These are phyloP conservation scores for Amphipoea lucens DNA, from an alignment of 2,888 invertebrate species.

Conservation along the genomic window DNA sequence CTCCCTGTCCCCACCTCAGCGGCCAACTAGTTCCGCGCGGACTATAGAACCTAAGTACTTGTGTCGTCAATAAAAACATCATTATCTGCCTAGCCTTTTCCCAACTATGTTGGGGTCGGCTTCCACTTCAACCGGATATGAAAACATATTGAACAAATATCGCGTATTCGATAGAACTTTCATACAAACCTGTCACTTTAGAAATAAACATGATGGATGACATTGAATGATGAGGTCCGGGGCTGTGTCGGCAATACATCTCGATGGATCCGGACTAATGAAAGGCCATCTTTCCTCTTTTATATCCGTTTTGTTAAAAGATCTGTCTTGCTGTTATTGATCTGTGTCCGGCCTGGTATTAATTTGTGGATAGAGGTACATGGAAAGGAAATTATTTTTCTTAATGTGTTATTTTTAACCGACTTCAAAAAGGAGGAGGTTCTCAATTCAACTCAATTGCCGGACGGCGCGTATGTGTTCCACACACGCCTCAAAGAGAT, in stretches of 20 bases:
- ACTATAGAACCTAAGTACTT: too few species aligned
- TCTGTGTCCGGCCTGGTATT: conserved; percentile 2
- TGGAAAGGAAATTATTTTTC: too few species aligned
- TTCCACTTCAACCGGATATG: too few species aligned
- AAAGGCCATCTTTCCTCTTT: conserved; percentile 7
- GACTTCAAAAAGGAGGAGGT: too few species aligned
- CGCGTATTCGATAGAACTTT: not conserved
- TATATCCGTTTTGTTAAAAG: conserved; percentile 25
- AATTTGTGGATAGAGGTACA: not conserved
- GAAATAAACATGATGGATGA: conserved; percentile 26
- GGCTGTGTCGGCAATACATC: conserved; percentile 19
- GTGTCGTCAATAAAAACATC: not conserved
- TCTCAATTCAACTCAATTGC: too few species aligned
- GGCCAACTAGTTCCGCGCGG: too few species aligned
- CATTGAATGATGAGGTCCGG: conserved; percentile 15
- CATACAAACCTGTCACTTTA: conserved; percentile 7
- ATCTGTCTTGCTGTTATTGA: conserved; percentile 35
- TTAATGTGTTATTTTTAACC: too few species aligned
- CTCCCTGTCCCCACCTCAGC: too few species aligned
- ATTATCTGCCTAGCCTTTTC: too few species aligned
- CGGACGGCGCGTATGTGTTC: too few species aligned
- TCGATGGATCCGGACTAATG: conserved; percentile 12
- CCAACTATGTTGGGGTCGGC: too few species aligned
- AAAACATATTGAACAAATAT: not conserved
- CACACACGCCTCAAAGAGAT: too few species aligned